Base-by-base conservation (phyloP, 2,888 invertebrate species). In the Parelbella ahira region DNA sequence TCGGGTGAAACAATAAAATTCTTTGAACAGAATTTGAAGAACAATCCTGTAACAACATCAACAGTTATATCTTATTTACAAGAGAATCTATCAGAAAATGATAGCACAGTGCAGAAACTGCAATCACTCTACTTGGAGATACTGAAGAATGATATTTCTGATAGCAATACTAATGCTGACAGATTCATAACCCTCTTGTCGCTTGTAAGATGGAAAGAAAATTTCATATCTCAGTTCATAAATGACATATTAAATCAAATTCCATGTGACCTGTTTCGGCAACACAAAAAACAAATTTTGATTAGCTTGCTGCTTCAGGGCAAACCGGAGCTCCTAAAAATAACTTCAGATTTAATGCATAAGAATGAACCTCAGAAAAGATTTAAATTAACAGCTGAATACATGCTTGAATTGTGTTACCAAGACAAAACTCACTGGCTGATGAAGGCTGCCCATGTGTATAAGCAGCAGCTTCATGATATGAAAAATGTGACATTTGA, bases 371-470 rank as follows among this genome's bases (percentile, higher is more conserved):
- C 77, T 5, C 78, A 80, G 23, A 83, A 77, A 41, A 75, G 77
- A 51, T 86, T 83, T 46, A 83, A 83, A 56, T 52, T 88, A 13
- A 84, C 86, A 5, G 84, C 88, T 10, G 86, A 88, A 51, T 80
- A 86, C 49, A 88, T 88, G 87, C 63, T 88, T 1, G 84, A 88
- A 53, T 57, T 88, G n/a, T 86, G 84, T 48, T 88, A 88, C 52
- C 77, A 79, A 49, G 80, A 84, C 38, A 82, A 82, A 43, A 77
- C 71, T 5, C 88, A 88, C 49, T 88, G 88, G 88, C 58, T 88
- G 7, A 53, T 87, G 13, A 86, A 88, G 67, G 87, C 87, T 27
- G 79, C 79, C 3, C 70, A 83, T 53, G 75, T 87, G 15, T 81
- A 82, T 49, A 80, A 82, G 54, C 66, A 79, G 30, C 82, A 87